Evolutionary conservation across 2,888 invertebrate species (phyloP).

Genomic region (Drosophila dives): DNA sequence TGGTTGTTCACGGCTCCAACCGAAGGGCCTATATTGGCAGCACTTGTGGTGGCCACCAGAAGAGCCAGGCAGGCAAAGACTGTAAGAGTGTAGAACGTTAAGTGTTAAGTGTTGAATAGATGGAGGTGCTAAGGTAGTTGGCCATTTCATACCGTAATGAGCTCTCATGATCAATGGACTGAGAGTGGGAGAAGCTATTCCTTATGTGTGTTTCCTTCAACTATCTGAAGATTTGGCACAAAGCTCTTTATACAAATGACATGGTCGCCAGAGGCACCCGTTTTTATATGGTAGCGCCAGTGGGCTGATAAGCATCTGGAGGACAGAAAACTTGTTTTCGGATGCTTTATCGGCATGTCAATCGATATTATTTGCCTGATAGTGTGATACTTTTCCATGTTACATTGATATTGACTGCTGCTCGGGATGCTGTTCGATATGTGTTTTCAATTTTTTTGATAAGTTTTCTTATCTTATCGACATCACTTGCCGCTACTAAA

Average conservation of each 20-base stretch:
- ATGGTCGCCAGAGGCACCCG: slow-evolving; percentile 25
- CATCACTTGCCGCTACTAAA: neutral
- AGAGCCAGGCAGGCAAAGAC: slow-evolving; percentile 55
- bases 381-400: slow-evolving; percentile 17
- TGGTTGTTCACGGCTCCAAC: slow-evolving; percentile 61
- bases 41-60: slow-evolving; percentile 44
- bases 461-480: slow-evolving; percentile 47
- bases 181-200: slow-evolving; percentile 50
- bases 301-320: slow-evolving; percentile 22
- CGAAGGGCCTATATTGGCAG: slow-evolving; percentile 58
- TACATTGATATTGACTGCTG: slow-evolving; percentile 51
- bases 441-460: slow-evolving; percentile 52
- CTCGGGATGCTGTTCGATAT: slow-evolving; percentile 39
- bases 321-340: neutral
- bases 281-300: slow-evolving; percentile 58
- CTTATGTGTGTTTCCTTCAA: slow-evolving; percentile 20
- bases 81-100: slow-evolving; percentile 19
- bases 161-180: slow-evolving; percentile 51
- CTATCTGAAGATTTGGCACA: slow-evolving; percentile 32
- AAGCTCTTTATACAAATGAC: slow-evolving; percentile 57
- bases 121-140: neutral
- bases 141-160: slow-evolving; percentile 48
- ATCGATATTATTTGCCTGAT: slow-evolving; percentile 24
- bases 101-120: slow-evolving; percentile 20
- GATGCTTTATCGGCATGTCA: slow-evolving; percentile 46